Percentiles rank a stretch among this genome's conserved stretches.
These are phyloP conservation scores for Pentamera pediparva DNA, from an alignment of 53 echinoderm and acorn worm genomes.

Conservation along the genomic window DNA sequence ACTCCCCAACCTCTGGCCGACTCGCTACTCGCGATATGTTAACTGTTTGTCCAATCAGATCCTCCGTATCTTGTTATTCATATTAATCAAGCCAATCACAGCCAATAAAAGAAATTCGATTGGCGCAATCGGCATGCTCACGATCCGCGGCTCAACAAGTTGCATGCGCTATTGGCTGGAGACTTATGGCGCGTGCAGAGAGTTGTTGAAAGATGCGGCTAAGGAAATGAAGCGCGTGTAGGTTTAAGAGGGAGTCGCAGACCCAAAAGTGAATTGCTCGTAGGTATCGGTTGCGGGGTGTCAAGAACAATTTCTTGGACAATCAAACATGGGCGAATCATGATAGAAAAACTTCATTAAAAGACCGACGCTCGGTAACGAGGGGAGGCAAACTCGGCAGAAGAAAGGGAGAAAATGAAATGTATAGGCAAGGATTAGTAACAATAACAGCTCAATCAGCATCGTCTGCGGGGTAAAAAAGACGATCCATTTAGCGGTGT, in stretches of 20 bases:
- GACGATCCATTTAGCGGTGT: too few species aligned
- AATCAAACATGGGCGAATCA: slow-evolving; percentile 26
- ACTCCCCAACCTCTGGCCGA: slow-evolving; percentile 2
- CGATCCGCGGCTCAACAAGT: slow-evolving; percentile 21
- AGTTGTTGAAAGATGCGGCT: not conserved
- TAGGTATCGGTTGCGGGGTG: slow-evolving; percentile 25
- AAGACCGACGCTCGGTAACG: slow-evolving; percentile 1
- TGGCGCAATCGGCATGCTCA: slow-evolving; percentile 21
- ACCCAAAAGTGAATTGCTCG: not conserved
- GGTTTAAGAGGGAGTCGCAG: not conserved
- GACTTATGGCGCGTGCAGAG: slow-evolving; percentile 6
- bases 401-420: too few species aligned
- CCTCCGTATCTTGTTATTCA: slow-evolving; percentile 27
- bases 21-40: slow-evolving; percentile 32
- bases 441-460: too few species aligned
- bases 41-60: slow-evolving; percentile 34
- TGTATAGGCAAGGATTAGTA: too few species aligned
- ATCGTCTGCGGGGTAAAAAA: too few species aligned
- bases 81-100: slow-evolving; percentile 44
- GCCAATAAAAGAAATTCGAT: slow-evolving; percentile 36
- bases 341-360: slow-evolving; percentile 24
- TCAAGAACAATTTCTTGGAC: slow-evolving; percentile 14
- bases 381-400: not conserved
- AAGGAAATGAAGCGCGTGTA: not conserved
- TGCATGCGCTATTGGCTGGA: slow-evolving; percentile 20